Evolutionary conservation across 2,113 vertebrate genomes (phyloP).

Genomic region (Chloropsis cyanopogon): DNA sequence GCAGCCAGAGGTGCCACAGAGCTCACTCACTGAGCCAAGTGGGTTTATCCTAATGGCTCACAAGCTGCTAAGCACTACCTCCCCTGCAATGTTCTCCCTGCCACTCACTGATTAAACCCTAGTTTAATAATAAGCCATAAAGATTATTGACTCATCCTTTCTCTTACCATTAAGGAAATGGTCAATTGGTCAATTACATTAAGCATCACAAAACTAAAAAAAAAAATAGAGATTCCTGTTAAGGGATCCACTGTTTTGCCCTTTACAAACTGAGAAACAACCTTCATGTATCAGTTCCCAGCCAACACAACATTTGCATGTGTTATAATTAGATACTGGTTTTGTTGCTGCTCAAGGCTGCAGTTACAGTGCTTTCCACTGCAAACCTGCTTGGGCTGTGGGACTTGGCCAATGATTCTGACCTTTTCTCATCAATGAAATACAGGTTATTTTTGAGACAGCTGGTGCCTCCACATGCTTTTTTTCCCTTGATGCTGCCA

Average conservation of each 20-base stretch:
- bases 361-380: constrained; percentile 62
- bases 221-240: neutral
- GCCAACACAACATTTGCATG: constrained; percentile 73
- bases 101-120: neutral
- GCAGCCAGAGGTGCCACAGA: neutral
- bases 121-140: neutral
- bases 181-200: neutral
- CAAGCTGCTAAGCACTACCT: neutral
- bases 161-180: neutral
- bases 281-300: constrained; percentile 27
- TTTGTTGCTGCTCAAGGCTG: constrained; percentile 77
- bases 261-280: constrained; percentile 15
- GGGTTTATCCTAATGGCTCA: neutral
- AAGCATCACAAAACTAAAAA: neutral
- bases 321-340: constrained; percentile 73
- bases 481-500: neutral
- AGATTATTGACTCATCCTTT: neutral
- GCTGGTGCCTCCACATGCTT: neutral
- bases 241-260: neutral
- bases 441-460: neutral
- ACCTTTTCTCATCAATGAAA: constrained; percentile 4
- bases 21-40: neutral
- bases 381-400: neutral
- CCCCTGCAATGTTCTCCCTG: neutral
- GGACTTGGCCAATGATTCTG: neutral